These are phyloP conservation scores for Amphipyra tragopoginis DNA, from an alignment of 2,888 invertebrate genomes.

Conservation along the genomic window DNA sequence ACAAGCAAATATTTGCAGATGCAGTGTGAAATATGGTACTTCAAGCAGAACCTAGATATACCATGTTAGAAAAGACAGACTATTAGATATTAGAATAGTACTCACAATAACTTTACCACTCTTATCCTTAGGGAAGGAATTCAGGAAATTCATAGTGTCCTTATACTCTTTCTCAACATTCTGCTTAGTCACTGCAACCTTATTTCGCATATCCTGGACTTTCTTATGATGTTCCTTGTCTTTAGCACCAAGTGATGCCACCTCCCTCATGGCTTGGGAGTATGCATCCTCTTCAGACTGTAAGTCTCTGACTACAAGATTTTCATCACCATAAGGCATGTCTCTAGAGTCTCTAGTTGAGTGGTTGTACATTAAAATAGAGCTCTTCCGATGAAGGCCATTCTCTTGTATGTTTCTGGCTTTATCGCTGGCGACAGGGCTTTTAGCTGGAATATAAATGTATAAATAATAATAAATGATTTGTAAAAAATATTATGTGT, in stretches of 20 bases:
- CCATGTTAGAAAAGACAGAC: background rate
- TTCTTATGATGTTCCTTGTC: conserved; percentile 68
- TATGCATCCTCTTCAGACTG: conserved; percentile 80
- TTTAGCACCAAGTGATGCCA: conserved; percentile 47
- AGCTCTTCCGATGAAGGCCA: conserved; percentile 64
- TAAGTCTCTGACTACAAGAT: conserved; percentile 72
- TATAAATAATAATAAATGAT: conserved; percentile 16
- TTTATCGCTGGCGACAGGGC: conserved; percentile 58
- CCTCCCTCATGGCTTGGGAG: conserved; percentile 77
- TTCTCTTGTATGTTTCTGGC: conserved; percentile 57
- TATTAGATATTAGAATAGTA: conserved; percentile 37
- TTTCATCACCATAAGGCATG: conserved; percentile 66
- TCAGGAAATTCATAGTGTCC: conserved; percentile 83
- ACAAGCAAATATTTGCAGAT: no score
- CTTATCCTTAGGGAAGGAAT: conserved; percentile 77
- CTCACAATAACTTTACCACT: conserved; percentile 74
- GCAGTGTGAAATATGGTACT: no score
- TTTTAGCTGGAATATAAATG: conserved; percentile 63
- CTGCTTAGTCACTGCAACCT: conserved; percentile 91
- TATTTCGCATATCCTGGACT: conserved; percentile 74
- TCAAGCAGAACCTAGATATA: no score
- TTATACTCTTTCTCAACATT: conserved; percentile 88
- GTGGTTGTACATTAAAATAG: conserved; percentile 81
- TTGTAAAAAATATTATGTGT: no score
- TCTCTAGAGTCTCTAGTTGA: conserved; percentile 75